Evolutionary conservation across 2,797 vertebrate species (phyloP), one percentile per base, ranked within the genome.

Genomic region (Pangasius mekongensis): DNA sequence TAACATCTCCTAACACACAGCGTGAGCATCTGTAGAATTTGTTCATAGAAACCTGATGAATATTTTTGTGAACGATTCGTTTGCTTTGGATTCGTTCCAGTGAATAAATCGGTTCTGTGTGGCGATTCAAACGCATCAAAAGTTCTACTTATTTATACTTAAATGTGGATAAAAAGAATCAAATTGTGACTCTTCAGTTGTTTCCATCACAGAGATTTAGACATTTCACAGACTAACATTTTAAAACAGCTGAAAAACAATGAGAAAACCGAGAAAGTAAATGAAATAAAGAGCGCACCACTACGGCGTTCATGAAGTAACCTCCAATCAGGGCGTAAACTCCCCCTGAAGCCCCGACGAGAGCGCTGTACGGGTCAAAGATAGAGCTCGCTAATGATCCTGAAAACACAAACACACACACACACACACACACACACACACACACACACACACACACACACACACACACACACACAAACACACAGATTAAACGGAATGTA

Each of bases 371-470:
- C 5, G 98, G 97, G 91, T 99, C 98, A 95, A 97, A 99, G 92
- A 99, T 97, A 92, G 98, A 99, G 93, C 97, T 98, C 86, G 96
- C 96, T 89, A 98, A 94, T 60, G 98, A 98, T 11, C 97, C 98
- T 98, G 91, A 81, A 64, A 81, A 78, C 56, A 86, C 58, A 76
- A 20, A 87, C 2, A 86, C 49, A 66, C 52, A 84, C 24, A 78
- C 69, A 58, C 30, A 58, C n/a, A 43, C 84, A 86, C 13, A 62
- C 22, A 62, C 14, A 78, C 47, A 86, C 52, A 76, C 22, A 87
- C 2, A 86, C 49, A 66, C 52, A 84, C 16, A n/a, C n/a, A n/a
- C n/a, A n/a, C n/a, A 78, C 56, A 86, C 58, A 76, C 22, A 87
- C 2, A 86, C 49, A 66, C 52, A 84, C 24, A 78, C 69, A 58